Evolutionary conservation across 1,140 invertebrate species (phyloP).

Genomic region (Brachionus calyciflorus): DNA sequence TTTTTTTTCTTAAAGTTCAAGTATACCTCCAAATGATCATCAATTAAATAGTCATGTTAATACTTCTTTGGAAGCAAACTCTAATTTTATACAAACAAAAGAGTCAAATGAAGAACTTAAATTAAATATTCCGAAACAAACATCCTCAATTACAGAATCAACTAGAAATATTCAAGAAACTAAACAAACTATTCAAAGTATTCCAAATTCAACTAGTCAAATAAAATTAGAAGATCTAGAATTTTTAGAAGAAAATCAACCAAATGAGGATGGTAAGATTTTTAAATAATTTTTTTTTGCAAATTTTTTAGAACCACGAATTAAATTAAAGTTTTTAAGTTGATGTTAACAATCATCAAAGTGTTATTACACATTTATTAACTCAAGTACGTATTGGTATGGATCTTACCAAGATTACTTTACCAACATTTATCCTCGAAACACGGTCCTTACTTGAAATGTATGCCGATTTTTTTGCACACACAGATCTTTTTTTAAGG

Average conservation of each 20-base stretch:
- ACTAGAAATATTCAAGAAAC: background rate
- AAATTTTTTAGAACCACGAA: background rate
- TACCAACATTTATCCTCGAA: conserved; percentile 62
- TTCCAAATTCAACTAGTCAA: conserved; percentile 71
- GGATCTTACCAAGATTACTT: conserved; percentile 61
- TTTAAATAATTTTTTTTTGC: background rate
- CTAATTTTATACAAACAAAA: too few relatives aligned
- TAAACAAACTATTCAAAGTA: conserved; percentile 50
- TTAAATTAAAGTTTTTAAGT: background rate
- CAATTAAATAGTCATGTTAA: background rate
- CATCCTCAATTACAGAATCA: too few relatives aligned
- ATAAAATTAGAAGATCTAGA: conserved; percentile 2
- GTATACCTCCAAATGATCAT: background rate
- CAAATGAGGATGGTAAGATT: conserved; percentile 69
- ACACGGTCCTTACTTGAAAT: conserved; percentile 60
- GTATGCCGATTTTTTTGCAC: conserved; percentile 62
- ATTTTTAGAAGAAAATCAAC: conserved; percentile 67
- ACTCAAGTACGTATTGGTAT: conserved; percentile 60
- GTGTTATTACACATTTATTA: conserved; percentile 72
- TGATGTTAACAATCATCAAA: conserved; percentile 55
- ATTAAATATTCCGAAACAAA: too few relatives aligned
- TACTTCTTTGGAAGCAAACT: too few relatives aligned
- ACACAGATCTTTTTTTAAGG: conserved; percentile 61
- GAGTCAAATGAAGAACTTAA: too few relatives aligned
- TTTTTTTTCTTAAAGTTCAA: too few relatives aligned